Base-by-base conservation (phyloP, 2,888 invertebrate genomes). In the Meandrusa payeni region DNA sequence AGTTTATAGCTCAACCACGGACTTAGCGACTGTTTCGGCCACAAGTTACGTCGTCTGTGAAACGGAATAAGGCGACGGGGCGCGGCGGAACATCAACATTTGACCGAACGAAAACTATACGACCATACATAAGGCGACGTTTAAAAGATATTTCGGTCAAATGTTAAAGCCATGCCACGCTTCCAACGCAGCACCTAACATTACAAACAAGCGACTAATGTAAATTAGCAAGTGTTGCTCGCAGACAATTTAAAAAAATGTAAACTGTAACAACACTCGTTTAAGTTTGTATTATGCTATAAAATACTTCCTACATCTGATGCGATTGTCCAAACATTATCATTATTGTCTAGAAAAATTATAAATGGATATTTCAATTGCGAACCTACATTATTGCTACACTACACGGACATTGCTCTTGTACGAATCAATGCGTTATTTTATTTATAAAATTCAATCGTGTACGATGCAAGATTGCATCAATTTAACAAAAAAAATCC, bases 1-100 rank as follows among this genome's bases (percentile, higher is more conserved):
- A 51, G 55, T 57, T 54, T 41, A 48, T 64, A 69, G 66, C 70
- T 71, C 76, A 71, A 67, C 73, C 76, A 67, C 68, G 70, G 76
- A 74, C 73, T 62, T 68, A 64, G 79, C 76, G 77, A 77, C 77
- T 54, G 60, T 59, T 57, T 73, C 79, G 83, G 79, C 82, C 80
- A 78, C 80, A 76, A 71, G 41, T 46, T 52, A 55, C 50, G 52
- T 54, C 64, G 69, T 57, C 58, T 65, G 64, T 65, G 62, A 62
- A 63, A 44, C 22, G 15, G n/a, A n/a, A n/a, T n/a, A n/a, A n/a
- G n/a, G n/a, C n/a, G n/a, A n/a, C n/a, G n/a, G n/a, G n/a, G n/a
- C n/a, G n/a, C n/a, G n/a, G n/a, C n/a, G n/a, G n/a, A n/a, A n/a
- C n/a, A n/a, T n/a, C n/a, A n/a, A n/a, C n/a, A n/a, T n/a, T n/a